phyloP scores from a whole-genome alignment of 2,888 invertebrate species.

The Cyaniris semiargus region DNA sequence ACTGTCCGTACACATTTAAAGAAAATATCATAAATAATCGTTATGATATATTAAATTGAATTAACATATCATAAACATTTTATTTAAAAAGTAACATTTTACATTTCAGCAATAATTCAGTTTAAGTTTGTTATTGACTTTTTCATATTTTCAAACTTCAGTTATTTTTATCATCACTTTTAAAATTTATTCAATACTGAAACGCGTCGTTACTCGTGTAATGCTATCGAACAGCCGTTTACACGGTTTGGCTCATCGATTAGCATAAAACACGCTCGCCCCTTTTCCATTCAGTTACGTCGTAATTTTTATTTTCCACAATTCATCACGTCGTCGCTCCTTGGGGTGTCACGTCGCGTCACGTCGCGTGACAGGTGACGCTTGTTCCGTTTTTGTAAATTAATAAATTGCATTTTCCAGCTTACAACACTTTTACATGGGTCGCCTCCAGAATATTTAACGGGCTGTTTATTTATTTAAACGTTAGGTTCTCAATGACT shows the following conservation, averaged over 20 bases:
- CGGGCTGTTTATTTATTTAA: slow-evolving; percentile 6
- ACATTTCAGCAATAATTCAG: too few species aligned
- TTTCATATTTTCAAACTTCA: too few species aligned
- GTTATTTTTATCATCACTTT: too few species aligned
- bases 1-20: too few species aligned
- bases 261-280: slow-evolving; percentile 61
- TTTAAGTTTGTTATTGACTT: too few species aligned
- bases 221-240: slow-evolving; percentile 38
- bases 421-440: slow-evolving; percentile 48
- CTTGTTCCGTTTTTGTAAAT: slow-evolving; percentile 59
- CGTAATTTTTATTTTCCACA: slow-evolving; percentile 71
- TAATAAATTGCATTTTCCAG: slow-evolving; percentile 61
- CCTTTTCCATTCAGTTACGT: slow-evolving; percentile 53
- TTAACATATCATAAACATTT: too few species aligned
- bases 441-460: slow-evolving; percentile 21
- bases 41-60: too few species aligned
- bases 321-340: slow-evolving; percentile 61
- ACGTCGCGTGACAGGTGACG: slow-evolving; percentile 63
- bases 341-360: slow-evolving; percentile 43
- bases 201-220: not conserved
- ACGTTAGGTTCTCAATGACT: not conserved
- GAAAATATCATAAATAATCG: too few species aligned
- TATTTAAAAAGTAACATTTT: too few species aligned
- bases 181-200: not conserved
- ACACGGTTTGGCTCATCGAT: slow-evolving; percentile 51